These are phyloP conservation scores for Rhopalosiphum maidis DNA, from an alignment of 1,140 invertebrate species.

Conservation along the genomic window DNA sequence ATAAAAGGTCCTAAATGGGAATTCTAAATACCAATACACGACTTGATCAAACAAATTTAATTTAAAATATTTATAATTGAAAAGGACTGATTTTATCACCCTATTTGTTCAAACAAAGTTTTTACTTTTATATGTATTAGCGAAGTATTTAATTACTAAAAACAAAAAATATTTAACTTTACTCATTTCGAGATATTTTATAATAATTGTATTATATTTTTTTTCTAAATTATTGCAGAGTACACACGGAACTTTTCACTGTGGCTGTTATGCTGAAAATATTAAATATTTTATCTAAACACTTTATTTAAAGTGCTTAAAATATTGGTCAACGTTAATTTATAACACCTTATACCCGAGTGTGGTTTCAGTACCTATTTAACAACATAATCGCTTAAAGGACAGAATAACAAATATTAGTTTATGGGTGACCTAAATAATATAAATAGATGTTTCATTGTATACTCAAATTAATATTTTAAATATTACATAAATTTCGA, in stretches of 20 bases:
- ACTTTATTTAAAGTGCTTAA: not conserved
- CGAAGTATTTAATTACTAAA: not conserved
- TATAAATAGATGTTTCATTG: not conserved
- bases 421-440: not conserved
- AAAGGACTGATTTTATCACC: not conserved
- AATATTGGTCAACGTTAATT: not conserved
- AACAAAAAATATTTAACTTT: not conserved
- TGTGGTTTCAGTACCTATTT: not conserved
- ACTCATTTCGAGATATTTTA: not conserved
- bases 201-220: not conserved
- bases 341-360: not conserved
- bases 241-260: not conserved
- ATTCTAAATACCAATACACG: not conserved
- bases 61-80: not conserved
- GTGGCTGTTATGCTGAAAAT: not conserved
- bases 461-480: not conserved
- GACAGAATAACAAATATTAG: not conserved
- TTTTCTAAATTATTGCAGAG: not conserved
- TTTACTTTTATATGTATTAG: not conserved
- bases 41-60: not conserved
- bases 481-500: not conserved
- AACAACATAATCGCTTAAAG: not conserved
- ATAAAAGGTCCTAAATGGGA: not conserved
- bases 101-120: not conserved
- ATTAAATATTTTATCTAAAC: not conserved